Conservation (phyloP, 2,888 invertebrate species). For the Drosophila anceps region DNA sequence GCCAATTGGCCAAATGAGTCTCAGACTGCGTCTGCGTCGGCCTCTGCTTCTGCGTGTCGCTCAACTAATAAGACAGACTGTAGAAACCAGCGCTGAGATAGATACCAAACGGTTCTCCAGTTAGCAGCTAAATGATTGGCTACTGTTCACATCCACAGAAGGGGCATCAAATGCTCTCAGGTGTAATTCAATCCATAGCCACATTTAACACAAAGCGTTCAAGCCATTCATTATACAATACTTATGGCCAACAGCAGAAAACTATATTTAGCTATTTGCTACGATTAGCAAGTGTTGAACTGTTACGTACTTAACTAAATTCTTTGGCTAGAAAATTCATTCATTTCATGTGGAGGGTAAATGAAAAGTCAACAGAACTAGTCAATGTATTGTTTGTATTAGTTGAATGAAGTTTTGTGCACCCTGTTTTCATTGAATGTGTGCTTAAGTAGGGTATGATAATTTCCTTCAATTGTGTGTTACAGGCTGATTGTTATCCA, state of each 20-base stretch:
- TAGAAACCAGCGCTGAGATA: constrained; percentile 7
- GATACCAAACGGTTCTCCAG: constrained; percentile 17
- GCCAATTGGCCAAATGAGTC: constrained; percentile 24
- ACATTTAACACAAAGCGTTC: background rate
- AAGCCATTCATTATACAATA: background rate
- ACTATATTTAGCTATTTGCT: background rate
- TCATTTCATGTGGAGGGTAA: background rate
- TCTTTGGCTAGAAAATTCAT: background rate
- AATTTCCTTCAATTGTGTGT: too few relatives aligned
- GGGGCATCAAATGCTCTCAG: background rate
- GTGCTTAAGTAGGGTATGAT: background rate
- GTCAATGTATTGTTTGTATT: too few relatives aligned
- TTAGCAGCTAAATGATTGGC: constrained; percentile 36
- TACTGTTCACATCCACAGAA: constrained; percentile 3
- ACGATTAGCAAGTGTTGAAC: background rate
- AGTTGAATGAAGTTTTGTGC: background rate
- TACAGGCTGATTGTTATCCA: too few relatives aligned
- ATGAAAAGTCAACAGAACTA: too few relatives aligned
- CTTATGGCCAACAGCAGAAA: background rate
- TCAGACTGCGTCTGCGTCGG: constrained; percentile 10
- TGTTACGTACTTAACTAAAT: background rate
- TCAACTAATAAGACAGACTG: constrained; percentile 59
- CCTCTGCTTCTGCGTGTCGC: constrained; percentile 45
- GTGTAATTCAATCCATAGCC: background rate
- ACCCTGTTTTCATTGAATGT: background rate